Evolutionary conservation across 2,888 invertebrate genomes (phyloP).

Genomic region (Cryptus viduatorius): DNA sequence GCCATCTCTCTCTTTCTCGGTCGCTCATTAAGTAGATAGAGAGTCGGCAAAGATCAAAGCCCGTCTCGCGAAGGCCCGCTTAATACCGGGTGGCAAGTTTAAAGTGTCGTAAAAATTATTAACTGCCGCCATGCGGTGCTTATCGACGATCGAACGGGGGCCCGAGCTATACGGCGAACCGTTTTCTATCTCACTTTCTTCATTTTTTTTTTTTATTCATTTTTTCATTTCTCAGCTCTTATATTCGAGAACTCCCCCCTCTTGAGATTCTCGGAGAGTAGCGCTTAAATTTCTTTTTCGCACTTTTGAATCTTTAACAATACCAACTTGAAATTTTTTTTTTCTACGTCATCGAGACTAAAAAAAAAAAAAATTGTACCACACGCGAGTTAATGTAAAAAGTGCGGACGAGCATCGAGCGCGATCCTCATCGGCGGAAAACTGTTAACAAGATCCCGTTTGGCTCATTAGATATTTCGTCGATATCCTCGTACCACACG

Average conservation of each 20-base stretch:
- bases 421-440: slow-evolving; percentile 18
- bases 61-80: slow-evolving; percentile 80
- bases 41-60: slow-evolving; percentile 83
- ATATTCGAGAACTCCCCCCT: background rate
- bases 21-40: slow-evolving; percentile 80
- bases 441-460: slow-evolving; percentile 46
- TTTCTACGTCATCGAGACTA: background rate
- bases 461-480: slow-evolving; percentile 50
- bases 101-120: slow-evolving; percentile 83
- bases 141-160: slow-evolving; percentile 78
- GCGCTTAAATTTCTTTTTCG: slow-evolving; percentile 13
- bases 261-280: background rate
- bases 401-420: background rate
- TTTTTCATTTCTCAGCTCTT: slow-evolving; percentile 13
- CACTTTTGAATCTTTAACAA: slow-evolving; percentile 8
- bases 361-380: background rate
- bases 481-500: slow-evolving; percentile 33
- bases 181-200: slow-evolving; percentile 48
- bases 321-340: background rate
- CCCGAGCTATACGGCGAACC: slow-evolving; percentile 28
- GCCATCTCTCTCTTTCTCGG: slow-evolving; percentile 54
- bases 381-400: background rate
- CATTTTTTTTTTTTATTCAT: slow-evolving; percentile 17
- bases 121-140: slow-evolving; percentile 79
- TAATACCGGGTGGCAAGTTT: slow-evolving; percentile 83